phyloP scores from a whole-genome alignment of 2,888 invertebrate genomes.

The Crocallis elinguaria region DNA sequence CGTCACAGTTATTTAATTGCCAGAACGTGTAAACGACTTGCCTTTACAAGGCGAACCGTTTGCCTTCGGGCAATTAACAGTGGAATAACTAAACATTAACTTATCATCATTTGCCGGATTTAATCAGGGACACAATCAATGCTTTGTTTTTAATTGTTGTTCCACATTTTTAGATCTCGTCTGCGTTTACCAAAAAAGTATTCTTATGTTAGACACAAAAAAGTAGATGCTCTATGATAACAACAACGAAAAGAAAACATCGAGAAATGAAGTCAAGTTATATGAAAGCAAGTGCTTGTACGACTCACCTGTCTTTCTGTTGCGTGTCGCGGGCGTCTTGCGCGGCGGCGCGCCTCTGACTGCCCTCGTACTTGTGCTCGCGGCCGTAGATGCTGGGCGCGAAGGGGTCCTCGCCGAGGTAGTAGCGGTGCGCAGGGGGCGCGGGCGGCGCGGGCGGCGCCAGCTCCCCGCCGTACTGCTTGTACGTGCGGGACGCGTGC shows the following conservation, averaged over 20 bases:
- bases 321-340: conserved; percentile 69
- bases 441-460: conserved; percentile 74
- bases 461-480: conserved; percentile 78
- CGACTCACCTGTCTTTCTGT: conserved; percentile 75
- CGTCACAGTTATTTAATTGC: conserved; percentile 14
- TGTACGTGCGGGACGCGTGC: conserved; percentile 79
- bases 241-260: no score
- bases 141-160: neutral
- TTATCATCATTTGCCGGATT: conserved; percentile 1
- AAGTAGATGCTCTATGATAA: no score
- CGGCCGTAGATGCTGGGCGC: conserved; percentile 93
- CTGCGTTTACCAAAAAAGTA: no score
- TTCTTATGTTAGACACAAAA: no score
- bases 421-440: conserved; percentile 90
- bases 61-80: conserved; percentile 6
- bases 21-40: no score
- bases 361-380: conserved; percentile 92
- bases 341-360: conserved; percentile 78
- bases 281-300: conserved; percentile 7
- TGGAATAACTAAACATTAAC: conserved; percentile 8
- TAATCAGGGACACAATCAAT: neutral
- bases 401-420: conserved; percentile 94
- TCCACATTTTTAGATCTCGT: no score
- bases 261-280: no score
- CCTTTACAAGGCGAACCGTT: conserved; percentile 20